Evolutionary conservation across 2,113 vertebrate genomes (phyloP), one percentile per base, ranked within the genome.

Genomic region (Hippocampus guttulatus): DNA sequence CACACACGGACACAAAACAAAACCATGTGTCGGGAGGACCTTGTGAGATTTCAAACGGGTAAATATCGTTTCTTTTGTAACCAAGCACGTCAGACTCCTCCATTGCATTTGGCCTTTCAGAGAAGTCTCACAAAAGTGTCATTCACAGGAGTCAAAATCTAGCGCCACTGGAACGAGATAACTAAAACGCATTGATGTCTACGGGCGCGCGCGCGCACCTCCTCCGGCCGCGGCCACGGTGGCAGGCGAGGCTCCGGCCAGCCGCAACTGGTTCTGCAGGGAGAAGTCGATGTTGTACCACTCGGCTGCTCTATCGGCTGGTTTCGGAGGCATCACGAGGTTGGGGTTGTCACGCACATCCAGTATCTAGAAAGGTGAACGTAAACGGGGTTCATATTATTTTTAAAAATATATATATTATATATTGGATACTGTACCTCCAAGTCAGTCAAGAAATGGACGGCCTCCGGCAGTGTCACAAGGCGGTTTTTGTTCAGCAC

Each of bases 201-300:
- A 41, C 43, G 11, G 3, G 3, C 43, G 14, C 33, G 41, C 7
- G 11, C 18, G 57, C 75, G 7, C 6, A 94, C 96, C 96, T 21
- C 94, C 95, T 0, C 93, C 94, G 0, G 96, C 96, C 0, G 97
- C 96, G 0, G 96, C 97, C 0, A 98, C 95, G 0, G 94, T 95
- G n/a, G 96, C 97, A 0, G 97, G 95, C 0, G 97, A 98, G 5
- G 97, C 97, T 0, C 97, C 97, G 0, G 97, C 97, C 84, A 98
- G 90, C 20, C 96, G 93, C 33, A 99, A 92, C 86, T 98, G 97
- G 90, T 98, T 98, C 88, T 95, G 97, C 67, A 99, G 90, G 1
- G 97, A 98, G 91, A 99, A 99, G 90, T 99, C 97, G 0, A 99
- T 99, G 91, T 98, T 98, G 95, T 99, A 99, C 92, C 92, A 98